Conservation (phyloP, 2,113 vertebrate genomes). For the Pterocles orientalis region DNA sequence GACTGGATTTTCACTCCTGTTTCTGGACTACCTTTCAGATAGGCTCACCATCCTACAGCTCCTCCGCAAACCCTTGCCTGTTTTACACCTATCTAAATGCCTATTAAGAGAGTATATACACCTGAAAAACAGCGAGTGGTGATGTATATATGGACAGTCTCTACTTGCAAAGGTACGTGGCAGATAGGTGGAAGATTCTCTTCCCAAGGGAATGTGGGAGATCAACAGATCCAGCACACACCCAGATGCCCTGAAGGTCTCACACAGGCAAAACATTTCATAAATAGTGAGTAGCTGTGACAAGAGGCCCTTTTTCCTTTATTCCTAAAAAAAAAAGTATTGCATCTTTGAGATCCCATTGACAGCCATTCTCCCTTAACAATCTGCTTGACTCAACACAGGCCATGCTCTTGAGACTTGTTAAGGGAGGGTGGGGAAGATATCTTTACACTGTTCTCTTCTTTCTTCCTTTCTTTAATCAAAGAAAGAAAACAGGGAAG, state of each 20-base stretch:
- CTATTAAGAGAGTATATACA: not conserved
- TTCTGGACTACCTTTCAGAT: not conserved
- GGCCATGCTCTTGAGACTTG: slow-evolving; percentile 58
- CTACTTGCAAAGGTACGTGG: not conserved
- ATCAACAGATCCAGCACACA: slow-evolving; percentile 13
- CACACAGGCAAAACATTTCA: slow-evolving; percentile 34
- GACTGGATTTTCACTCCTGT: not conserved
- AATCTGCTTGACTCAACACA: slow-evolving; percentile 55
- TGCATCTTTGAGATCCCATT: slow-evolving; percentile 39
- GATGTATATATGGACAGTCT: not conserved
- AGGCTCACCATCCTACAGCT: not conserved
- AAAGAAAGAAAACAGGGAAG: slow-evolving; percentile 28
- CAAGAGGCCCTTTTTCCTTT: slow-evolving; percentile 44
- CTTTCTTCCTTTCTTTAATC: slow-evolving; percentile 53
- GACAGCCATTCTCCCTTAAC: slow-evolving; percentile 51
- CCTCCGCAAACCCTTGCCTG: not conserved
- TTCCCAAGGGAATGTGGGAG: slow-evolving; percentile 1
- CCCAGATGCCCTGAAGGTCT: slow-evolving; percentile 13
- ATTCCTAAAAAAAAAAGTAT: slow-evolving; percentile 19
- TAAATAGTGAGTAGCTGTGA: not conserved
- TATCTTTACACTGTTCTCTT: slow-evolving; percentile 16
- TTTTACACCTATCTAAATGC: not conserved
- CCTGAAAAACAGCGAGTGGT: not conserved
- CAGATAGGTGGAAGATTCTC: not conserved
- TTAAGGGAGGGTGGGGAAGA: slow-evolving; percentile 46